phyloP scores from a whole-genome alignment of 2,113 vertebrate genomes.

The Vidua macroura region DNA sequence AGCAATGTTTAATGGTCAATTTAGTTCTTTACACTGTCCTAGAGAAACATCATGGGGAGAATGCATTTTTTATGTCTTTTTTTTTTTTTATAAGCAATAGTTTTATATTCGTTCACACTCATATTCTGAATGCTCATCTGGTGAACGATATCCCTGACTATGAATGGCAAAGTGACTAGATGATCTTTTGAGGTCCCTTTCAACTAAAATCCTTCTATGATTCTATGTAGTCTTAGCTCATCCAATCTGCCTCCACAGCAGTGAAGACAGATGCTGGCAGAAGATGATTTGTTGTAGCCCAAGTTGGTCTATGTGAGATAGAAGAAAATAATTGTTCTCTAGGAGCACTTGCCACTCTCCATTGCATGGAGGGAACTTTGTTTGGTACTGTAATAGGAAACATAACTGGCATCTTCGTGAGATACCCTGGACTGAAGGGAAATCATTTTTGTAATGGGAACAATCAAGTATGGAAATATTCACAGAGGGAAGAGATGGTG shows the following conservation, averaged over 20 bases:
- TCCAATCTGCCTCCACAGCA: neutral
- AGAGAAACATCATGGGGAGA: neutral
- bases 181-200: neutral
- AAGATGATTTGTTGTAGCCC: neutral
- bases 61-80: neutral
- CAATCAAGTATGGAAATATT: neutral
- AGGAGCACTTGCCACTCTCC: neutral
- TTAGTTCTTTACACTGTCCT: neutral
- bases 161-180: neutral
- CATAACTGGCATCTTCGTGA: neutral
- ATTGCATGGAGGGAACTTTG: neutral
- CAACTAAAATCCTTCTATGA: neutral
- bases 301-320: neutral
- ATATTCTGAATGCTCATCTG: neutral
- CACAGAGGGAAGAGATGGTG: neutral
- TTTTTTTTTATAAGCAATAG: neutral
- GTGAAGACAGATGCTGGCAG: neutral
- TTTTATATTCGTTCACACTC: neutral
- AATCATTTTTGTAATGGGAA: neutral
- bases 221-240: neutral
- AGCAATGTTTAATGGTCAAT: neutral
- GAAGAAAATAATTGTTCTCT: neutral
- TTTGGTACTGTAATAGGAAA: neutral
- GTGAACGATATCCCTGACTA: neutral
- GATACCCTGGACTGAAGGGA: neutral